phyloP scores from a whole-genome alignment of 1,140 invertebrate species.

The Aphis craccivora region DNA sequence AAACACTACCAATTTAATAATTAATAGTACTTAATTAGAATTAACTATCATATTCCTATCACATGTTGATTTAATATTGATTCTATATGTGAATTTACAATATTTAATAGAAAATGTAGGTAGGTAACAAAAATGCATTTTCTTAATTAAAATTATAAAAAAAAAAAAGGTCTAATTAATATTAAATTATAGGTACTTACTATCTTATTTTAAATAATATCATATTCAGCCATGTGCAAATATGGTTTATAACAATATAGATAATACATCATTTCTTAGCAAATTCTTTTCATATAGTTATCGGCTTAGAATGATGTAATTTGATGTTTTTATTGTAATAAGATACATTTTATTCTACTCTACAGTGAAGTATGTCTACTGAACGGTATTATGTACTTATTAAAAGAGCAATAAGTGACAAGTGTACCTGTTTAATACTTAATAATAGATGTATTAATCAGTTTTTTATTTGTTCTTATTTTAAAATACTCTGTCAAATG shows the following conservation, averaged over 20 bases:
- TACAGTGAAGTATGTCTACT: neutral
- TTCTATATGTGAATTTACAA: neutral
- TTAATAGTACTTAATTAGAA: neutral
- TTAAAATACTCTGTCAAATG: neutral
- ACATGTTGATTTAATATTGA: neutral
- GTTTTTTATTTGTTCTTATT: constrained; percentile 1
- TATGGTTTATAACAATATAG: neutral
- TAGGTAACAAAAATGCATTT: neutral
- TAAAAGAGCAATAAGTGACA: neutral
- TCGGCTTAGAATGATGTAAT: constrained; percentile 19
- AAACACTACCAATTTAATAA: neutral
- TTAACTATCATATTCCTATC: neutral
- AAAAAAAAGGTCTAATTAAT: neutral
- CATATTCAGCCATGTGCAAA: neutral
- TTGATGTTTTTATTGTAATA: constrained; percentile 28
- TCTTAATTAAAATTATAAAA: neutral
- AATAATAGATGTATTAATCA: constrained; percentile 4
- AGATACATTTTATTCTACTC: neutral
- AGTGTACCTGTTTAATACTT: neutral
- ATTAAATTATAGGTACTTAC: neutral
- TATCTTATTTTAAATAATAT: neutral
- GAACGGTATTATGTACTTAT: neutral
- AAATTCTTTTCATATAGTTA: neutral
- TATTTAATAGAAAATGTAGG: neutral
- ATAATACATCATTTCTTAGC: neutral